These are phyloP conservation scores for Plectus sambesii DNA, from an alignment of 1,140 invertebrate species.

Conservation along the genomic window DNA sequence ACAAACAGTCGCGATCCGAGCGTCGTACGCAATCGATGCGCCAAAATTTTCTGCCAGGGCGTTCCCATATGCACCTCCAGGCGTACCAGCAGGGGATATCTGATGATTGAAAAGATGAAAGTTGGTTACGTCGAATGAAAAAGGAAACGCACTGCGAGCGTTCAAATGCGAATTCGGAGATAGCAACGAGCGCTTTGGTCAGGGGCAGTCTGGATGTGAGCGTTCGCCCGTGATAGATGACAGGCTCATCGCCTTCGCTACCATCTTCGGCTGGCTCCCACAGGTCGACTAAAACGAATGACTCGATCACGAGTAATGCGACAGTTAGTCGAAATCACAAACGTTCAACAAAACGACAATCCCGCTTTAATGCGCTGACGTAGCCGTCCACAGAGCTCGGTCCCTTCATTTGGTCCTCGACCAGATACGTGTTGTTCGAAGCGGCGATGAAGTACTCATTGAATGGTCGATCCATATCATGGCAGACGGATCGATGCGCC, in stretches of 20 bases:
- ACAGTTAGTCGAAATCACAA: constrained; percentile 2
- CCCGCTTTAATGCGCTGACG: constrained; percentile 40
- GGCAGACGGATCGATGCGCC: constrained; percentile 48
- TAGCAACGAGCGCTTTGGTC: constrained; percentile 52
- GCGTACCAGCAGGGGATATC: constrained; percentile 38
- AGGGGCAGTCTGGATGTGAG: constrained; percentile 54
- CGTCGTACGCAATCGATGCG: constrained; percentile 16
- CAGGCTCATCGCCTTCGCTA: constrained; percentile 51
- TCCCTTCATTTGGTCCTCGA: constrained; percentile 53
- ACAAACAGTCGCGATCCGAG: constrained; percentile 32
- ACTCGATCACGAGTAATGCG: constrained; percentile 8
- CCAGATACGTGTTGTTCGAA: constrained; percentile 59
- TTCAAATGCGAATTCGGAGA: constrained; percentile 54
- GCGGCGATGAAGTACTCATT: constrained; percentile 58
- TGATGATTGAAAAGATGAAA: constrained; percentile 10
- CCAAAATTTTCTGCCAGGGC: constrained; percentile 32
- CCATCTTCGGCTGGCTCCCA: constrained; percentile 52
- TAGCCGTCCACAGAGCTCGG: constrained; percentile 53
- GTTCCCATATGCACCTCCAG: constrained; percentile 35
- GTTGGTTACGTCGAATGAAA: not conserved
- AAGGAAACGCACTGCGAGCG: constrained; percentile 19
- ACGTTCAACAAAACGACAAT: constrained; percentile 39
- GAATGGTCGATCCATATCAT: constrained; percentile 57
- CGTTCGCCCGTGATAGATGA: constrained; percentile 55
- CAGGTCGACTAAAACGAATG: constrained; percentile 52